These are phyloP conservation scores for Stylophora pistillata DNA, from an alignment of 64 coral and sea anemone species.

Conservation along the genomic window DNA sequence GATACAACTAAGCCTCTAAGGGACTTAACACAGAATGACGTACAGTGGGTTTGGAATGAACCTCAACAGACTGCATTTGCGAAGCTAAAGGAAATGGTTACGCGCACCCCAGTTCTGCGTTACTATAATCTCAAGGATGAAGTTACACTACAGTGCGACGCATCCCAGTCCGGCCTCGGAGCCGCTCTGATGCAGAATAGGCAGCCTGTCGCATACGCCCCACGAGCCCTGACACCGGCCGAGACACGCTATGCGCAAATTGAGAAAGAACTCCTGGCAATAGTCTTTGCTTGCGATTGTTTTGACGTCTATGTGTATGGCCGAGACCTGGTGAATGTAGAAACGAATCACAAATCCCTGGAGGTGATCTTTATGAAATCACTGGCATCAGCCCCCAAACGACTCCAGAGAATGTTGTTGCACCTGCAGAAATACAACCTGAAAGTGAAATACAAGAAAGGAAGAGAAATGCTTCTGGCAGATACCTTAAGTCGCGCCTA, in stretches of 20 bases:
- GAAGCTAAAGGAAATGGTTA: constrained; percentile 24
- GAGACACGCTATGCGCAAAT: background rate
- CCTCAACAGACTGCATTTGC: background rate
- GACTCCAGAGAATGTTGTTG: too few relatives aligned
- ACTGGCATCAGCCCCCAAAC: too few relatives aligned
- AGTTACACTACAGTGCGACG: constrained; percentile 7
- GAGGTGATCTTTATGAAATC: background rate
- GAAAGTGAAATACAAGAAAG: too few relatives aligned
- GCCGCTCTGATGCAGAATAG: background rate
- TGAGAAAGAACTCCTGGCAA: background rate
- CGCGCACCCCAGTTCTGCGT: background rate
- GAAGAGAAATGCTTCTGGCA: too few relatives aligned
- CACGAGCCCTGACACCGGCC: background rate
- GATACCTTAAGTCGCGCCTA: too few relatives aligned
- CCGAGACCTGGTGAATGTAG: background rate
- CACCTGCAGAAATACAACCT: too few relatives aligned
- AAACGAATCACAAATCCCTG: background rate
- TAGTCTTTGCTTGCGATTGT: background rate
- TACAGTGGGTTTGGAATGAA: background rate
- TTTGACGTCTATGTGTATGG: background rate
- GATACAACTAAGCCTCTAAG: constrained; percentile 36
- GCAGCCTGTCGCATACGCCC: background rate
- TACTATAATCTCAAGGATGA: constrained; percentile 27
- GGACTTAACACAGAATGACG: constrained; percentile 25
- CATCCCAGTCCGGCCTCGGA: background rate